Percentiles rank a stretch among this genome's conserved stretches.
These are phyloP conservation scores for Agapornis canus DNA, from an alignment of 2,797 vertebrate species.

Conservation along the genomic window DNA sequence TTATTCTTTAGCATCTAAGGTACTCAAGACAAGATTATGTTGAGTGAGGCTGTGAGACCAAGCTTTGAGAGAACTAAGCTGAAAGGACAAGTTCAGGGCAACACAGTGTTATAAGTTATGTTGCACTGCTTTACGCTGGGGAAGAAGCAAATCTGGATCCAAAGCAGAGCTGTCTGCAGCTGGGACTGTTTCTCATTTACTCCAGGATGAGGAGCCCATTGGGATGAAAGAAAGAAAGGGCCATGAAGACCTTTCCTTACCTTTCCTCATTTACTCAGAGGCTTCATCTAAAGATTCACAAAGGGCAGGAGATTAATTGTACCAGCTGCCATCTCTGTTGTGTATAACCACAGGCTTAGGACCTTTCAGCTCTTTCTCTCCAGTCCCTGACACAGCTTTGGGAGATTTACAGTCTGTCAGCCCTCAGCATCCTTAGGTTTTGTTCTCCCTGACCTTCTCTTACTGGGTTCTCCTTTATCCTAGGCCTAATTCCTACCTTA, in stretches of 20 bases:
- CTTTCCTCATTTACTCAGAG: conserved; percentile 46
- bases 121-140: not conserved
- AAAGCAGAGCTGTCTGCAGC: not conserved
- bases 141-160: not conserved
- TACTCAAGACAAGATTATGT: not conserved
- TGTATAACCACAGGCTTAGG: not conserved
- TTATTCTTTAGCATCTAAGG: not conserved
- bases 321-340: not conserved
- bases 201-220: not conserved
- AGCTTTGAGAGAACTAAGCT: not conserved
- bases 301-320: conserved; percentile 48
- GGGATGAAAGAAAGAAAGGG: not conserved
- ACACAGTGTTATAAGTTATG: not conserved
- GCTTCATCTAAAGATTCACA: conserved; percentile 29
- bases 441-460: not conserved
- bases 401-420: not conserved
- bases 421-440: not conserved
- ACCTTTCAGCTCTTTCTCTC: not conserved
- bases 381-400: not conserved
- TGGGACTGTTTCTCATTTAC: not conserved
- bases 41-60: not conserved
- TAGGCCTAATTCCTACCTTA: not conserved
- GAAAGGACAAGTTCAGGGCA: not conserved
- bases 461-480: not conserved
- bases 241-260: conserved; percentile 2